Evolutionary conservation across 2,888 invertebrate genomes (phyloP), one percentile per base, ranked within the genome.

Genomic region (Mesopsocus fuscifrons): DNA sequence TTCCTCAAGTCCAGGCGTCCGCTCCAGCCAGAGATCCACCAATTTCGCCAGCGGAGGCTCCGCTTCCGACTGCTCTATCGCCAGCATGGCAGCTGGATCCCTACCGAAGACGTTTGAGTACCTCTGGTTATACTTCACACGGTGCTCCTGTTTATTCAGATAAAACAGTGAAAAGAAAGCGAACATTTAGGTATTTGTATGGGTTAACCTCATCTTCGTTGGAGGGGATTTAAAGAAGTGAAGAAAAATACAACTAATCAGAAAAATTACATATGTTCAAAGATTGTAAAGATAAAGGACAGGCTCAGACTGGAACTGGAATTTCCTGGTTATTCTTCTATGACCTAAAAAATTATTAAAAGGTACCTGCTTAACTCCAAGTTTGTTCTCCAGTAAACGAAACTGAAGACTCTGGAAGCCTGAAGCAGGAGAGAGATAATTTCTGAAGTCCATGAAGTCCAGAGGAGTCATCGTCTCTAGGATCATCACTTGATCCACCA

Each of bases 401-500:
- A 98, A 98, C 61, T 98, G 91, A 30, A 94, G 63, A 54, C 94
- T 95, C 59, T 98, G 98, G 59, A 98, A 98, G 1, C 98, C 98
- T 0, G 97, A 97, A 0, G 97, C 94, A 0, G 97, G 88, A 9
- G 85, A 79, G 30, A 98, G 65, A 57, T 88, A 88, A 50, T 82
- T 74, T 40, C 97, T 74, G 62, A 98, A 98, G 55, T 95, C 95
- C 80, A 98, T 87, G 57, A 98, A 98, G 62, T 98, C 98, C 46
- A 95, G 62, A 0, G 98, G 95, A 0, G 95, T 94, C 98, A 98
- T 98, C 0, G 97, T 97, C 63, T 98, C 98, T 51, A 98, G 63
- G 51, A 98, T 92, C 65, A 84, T 81, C 33, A 98, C 91, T 67
- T 98, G 97, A 57, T 98, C 97, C 31, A 88, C 91, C 41, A 97